A percentile compares a stretch with the other conserved stretches of the same genome.
Conservation (phyloP, 2,888 invertebrate species). For the Hyppa rectilinea region DNA sequence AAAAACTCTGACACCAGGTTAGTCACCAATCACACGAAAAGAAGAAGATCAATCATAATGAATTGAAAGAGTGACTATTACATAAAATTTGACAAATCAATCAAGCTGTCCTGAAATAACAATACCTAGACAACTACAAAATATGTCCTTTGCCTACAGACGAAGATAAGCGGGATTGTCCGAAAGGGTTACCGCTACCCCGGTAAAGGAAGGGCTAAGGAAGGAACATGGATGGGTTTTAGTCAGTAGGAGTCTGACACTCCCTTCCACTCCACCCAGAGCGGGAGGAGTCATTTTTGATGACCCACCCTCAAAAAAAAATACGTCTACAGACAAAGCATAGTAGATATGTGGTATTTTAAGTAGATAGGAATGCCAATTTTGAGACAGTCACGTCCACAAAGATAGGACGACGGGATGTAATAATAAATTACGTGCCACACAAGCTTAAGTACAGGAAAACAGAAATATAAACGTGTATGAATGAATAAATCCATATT, state of each 20-base stretch:
- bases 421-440: conserved; percentile 27
- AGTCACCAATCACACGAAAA: too few species aligned
- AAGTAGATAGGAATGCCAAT: too few species aligned
- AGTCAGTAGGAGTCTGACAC: too few species aligned
- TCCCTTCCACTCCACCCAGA: too few species aligned
- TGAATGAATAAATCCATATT: conserved; percentile 5
- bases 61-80: background rate
- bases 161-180: too few species aligned
- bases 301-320: too few species aligned
- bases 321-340: background rate
- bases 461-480: conserved; percentile 17
- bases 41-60: too few species aligned
- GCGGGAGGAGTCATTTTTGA: too few species aligned
- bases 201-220: too few species aligned
- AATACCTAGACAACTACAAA: background rate
- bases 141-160: background rate
- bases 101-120: background rate
- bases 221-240: too few species aligned
- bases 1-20: too few species aligned
- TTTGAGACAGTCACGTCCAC: conserved; percentile 6
- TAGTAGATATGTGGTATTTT: background rate
- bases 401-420: background rate
- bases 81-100: background rate
- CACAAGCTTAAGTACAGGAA: background rate
- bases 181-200: too few species aligned